Base-by-base conservation (phyloP, 2,797 vertebrate species). In the Anomalospiza imberbis region DNA sequence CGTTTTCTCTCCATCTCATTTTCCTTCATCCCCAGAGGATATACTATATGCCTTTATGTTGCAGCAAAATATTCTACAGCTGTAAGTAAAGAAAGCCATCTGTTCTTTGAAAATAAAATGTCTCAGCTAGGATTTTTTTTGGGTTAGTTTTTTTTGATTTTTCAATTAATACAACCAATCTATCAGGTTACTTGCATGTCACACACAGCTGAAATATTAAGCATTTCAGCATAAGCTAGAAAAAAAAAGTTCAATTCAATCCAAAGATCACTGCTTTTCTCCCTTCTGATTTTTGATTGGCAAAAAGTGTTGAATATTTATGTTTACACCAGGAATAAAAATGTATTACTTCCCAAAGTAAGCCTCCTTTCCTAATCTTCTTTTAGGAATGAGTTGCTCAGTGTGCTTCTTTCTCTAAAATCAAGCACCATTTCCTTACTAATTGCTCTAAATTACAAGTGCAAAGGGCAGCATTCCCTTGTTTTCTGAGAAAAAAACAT, bases 151-250 rank as follows among this genome's bases (percentile, higher is more conserved):
- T 29, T 7, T 7, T 55, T 78, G n/a, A n/a, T 50, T 75, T 48
- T 80, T 72, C 73, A 91, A 94, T 95, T 91, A 94, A 87, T 76
- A 70, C 44, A 82, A 63, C 40, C 40, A 61, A 95, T 91, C 61
- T 79, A 76, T 87, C 55, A 63, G 53, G 32, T 87, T 78, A 34
- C 53, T 74, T 61, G 34, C 34, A 60, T 87, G 83, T 77, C 76
- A 67, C 32, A 51, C 25, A 45, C 29, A 77, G 50, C 12, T 83
- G 54, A 91, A 91, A 85, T 50, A 73, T 29, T 32, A 81, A 47
- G 13, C 45, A 60, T 89, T 83, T 73, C 68, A 77, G 62, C 2
- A 14, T 57, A 60, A 86, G 11, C 9, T 54, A 54, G 19, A 45
- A 50, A 12, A 85, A 54, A 74, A 70, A 80, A 31, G 13, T 47